Evolutionary conservation across 2,888 invertebrate species (phyloP).

Genomic region (Hemicrepidius hirtus): DNA sequence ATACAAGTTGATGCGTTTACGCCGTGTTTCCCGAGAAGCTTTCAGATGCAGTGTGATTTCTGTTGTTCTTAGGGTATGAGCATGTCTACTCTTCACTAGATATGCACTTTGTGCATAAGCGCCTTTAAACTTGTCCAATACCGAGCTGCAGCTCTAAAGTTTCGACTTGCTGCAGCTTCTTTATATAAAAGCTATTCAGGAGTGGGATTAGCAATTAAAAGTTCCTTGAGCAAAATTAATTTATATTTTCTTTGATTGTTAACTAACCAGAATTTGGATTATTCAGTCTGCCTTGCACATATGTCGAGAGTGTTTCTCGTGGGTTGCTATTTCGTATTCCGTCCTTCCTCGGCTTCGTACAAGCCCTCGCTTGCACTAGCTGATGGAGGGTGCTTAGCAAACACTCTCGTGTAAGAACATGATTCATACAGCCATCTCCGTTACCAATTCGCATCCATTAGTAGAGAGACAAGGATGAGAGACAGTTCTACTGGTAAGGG

Average conservation of each 20-base stretch:
- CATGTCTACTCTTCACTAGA: slow-evolving; percentile 30
- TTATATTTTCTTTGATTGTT: background rate
- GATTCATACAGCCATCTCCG: slow-evolving; percentile 39
- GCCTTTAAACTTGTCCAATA: slow-evolving; percentile 28
- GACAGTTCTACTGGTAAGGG: slow-evolving; percentile 30
- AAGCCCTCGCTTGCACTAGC: slow-evolving; percentile 30
- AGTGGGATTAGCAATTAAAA: slow-evolving; percentile 6
- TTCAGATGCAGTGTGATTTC: slow-evolving; percentile 18
- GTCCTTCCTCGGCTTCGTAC: slow-evolving; percentile 22
- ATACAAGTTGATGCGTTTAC: slow-evolving; percentile 29
- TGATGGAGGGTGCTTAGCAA: slow-evolving; percentile 46
- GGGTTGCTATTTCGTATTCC: slow-evolving; percentile 24
- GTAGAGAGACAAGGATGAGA: slow-evolving; percentile 35
- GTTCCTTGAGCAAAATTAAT: too few species aligned
- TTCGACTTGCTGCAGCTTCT: slow-evolving; percentile 8
- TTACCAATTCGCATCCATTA: slow-evolving; percentile 38
- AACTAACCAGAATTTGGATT: background rate
- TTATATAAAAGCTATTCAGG: background rate
- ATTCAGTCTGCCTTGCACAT: background rate
- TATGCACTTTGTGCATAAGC: slow-evolving; percentile 27
- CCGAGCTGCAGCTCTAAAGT: slow-evolving; percentile 19
- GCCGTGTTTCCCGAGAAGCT: slow-evolving; percentile 2
- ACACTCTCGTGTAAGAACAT: slow-evolving; percentile 38
- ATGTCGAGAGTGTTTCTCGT: slow-evolving; percentile 9
- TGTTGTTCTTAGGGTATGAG: slow-evolving; percentile 36